Evolutionary conservation across 2,888 invertebrate genomes (phyloP).

Genomic region (Apodemia zela): DNA sequence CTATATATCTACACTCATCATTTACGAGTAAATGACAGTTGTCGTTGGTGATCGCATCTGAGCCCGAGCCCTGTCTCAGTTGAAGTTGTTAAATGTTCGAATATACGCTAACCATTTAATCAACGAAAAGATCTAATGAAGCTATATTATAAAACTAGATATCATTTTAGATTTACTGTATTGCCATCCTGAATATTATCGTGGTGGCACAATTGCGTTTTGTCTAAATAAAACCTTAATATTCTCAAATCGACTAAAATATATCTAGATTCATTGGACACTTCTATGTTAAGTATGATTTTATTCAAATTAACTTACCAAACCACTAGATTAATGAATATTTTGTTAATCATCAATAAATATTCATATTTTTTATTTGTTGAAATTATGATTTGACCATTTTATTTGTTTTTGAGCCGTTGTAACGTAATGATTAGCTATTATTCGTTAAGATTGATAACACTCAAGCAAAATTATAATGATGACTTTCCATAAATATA

Average conservation of each 20-base stretch:
- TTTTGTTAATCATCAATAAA: conserved; percentile 14
- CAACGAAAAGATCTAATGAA: no score
- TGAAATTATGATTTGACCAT: conserved; percentile 5
- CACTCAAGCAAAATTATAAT: neutral
- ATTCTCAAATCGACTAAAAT: neutral
- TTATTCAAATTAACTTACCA: conserved; percentile 4
- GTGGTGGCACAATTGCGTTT: neutral
- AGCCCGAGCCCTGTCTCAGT: no score
- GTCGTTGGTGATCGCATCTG: no score
- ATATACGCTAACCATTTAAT: no score
- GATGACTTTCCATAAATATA: neutral
- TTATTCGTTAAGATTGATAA: neutral
- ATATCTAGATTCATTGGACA: conserved; percentile 4
- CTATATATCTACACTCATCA: no score
- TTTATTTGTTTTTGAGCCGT: conserved; percentile 12
- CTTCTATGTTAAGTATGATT: conserved; percentile 9
- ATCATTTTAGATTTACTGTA: no score
- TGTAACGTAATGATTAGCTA: no score
- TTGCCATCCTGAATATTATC: no score
- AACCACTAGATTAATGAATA: conserved; percentile 6
- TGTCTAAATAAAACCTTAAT: neutral
- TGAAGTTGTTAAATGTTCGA: no score
- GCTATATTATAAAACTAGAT: no score
- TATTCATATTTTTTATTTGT: conserved; percentile 12
- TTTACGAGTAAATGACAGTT: no score